A percentile compares a stretch with the other conserved stretches of the same genome.
Conservation (phyloP, 2,797 vertebrate genomes). For the Ciconia nigra region DNA sequence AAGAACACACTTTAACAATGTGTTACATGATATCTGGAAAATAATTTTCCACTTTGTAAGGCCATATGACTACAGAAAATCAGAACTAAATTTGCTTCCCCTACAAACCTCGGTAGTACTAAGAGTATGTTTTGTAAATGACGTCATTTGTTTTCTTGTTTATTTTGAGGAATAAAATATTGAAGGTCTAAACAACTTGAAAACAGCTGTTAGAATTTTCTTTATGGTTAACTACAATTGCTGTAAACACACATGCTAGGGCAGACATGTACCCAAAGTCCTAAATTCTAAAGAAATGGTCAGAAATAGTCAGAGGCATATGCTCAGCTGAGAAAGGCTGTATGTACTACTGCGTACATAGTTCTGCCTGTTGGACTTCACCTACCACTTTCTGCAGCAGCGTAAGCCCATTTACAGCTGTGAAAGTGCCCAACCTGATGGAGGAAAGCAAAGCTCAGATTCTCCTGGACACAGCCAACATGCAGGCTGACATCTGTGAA, state of each 20-base stretch:
- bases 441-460: slow-evolving; percentile 49
- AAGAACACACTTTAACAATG: background rate
- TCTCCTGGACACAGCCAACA: slow-evolving; percentile 25
- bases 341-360: background rate
- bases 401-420: slow-evolving; percentile 12
- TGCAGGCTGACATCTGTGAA: slow-evolving; percentile 62
- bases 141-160: background rate
- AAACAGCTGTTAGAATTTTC: background rate
- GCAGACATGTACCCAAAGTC: background rate
- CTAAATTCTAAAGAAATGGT: background rate
- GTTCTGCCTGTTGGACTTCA: slow-evolving; percentile 18
- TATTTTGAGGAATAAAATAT: background rate
- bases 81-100: background rate
- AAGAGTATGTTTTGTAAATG: background rate
- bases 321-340: background rate
- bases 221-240: background rate
- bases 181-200: background rate
- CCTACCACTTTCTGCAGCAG: slow-evolving; percentile 23
- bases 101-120: background rate
- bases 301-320: background rate
- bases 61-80: background rate
- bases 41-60: background rate
- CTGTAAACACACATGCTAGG: background rate
- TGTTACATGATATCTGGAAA: background rate
- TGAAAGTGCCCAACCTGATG: slow-evolving; percentile 27